Conservation (phyloP, 1,140 invertebrate species). For the Drosophila ananassae region DNA sequence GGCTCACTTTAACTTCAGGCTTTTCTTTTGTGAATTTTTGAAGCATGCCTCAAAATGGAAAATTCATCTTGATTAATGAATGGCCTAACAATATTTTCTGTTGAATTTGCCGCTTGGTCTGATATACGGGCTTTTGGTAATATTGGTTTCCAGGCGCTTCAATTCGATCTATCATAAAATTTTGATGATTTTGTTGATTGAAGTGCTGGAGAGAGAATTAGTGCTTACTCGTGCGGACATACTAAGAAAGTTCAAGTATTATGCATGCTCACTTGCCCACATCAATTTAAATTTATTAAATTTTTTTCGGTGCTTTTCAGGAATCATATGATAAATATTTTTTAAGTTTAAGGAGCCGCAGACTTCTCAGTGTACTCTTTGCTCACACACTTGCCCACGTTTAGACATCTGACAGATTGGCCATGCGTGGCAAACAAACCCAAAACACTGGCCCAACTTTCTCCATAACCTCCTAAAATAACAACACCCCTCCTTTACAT, state of each 20-base stretch:
- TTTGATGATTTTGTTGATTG: neutral
- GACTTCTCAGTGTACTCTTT: conserved; percentile 6
- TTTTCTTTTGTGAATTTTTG: conserved; percentile 19
- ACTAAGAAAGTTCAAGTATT: conserved; percentile 34
- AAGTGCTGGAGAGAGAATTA: neutral
- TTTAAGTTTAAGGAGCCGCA: neutral
- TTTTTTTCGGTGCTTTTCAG: neutral
- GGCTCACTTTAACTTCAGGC: neutral
- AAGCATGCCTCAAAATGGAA: conserved; percentile 6
- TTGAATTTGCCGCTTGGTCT: conserved; percentile 47
- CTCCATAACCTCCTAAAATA: neutral
- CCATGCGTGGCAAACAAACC: conserved; percentile 50
- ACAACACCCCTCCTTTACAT: neutral
- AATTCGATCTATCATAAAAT: conserved; percentile 47
- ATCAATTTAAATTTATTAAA: conserved; percentile 38
- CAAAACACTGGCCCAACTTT: conserved; percentile 17
- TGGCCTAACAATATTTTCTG: conserved; percentile 19
- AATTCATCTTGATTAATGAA: conserved; percentile 49
- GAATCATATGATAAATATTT: neutral
- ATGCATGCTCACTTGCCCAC: conserved; percentile 66
- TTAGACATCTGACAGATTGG: conserved; percentile 42
- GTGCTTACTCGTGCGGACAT: conserved; percentile 49
- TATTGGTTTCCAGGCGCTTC: neutral
- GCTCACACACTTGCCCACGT: conserved; percentile 13
- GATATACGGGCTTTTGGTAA: neutral